phyloP scores from a whole-genome alignment of 2,888 invertebrate genomes.

The Tholera decimalis region DNA sequence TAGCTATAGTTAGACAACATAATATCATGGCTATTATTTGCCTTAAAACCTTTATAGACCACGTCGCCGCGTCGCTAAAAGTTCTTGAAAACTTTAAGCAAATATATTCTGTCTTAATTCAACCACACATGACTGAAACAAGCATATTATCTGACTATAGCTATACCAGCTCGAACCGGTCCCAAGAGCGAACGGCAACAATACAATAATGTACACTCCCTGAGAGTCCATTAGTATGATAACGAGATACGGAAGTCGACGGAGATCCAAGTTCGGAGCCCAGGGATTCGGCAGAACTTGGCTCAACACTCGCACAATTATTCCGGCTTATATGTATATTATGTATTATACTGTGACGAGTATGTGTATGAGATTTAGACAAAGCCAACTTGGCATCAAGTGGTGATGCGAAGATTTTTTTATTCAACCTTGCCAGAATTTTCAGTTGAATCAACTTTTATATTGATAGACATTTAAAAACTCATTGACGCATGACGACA shows the following conservation, averaged over 20 bases:
- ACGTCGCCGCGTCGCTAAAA: neutral
- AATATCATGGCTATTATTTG: neutral
- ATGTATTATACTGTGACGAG: slow-evolving; percentile 38
- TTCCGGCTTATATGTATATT: slow-evolving; percentile 41
- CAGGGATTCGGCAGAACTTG: slow-evolving; percentile 59
- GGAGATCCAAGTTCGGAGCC: slow-evolving; percentile 63
- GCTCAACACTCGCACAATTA: slow-evolving; percentile 63
- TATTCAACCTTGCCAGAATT: neutral
- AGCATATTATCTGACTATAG: slow-evolving; percentile 30
- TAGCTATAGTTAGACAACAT: neutral
- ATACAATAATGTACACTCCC: slow-evolving; percentile 74
- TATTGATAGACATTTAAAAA: neutral
- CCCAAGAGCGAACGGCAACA: slow-evolving; percentile 63
- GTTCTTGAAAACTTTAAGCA: neutral
- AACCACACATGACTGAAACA: slow-evolving; percentile 8
- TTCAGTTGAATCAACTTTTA: neutral
- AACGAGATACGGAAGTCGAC: slow-evolving; percentile 73
- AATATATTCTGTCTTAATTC: slow-evolving; percentile 29
- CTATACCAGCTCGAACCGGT: slow-evolving; percentile 57
- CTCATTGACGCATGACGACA: neutral
- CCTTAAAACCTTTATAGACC: neutral
- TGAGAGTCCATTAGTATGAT: slow-evolving; percentile 81
- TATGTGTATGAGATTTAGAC: slow-evolving; percentile 33
- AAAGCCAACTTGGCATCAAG: slow-evolving; percentile 38
- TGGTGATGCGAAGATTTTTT: neutral